These are phyloP conservation scores for Microplitis deprimator DNA, from an alignment of 2,888 invertebrate species.

Conservation along the genomic window DNA sequence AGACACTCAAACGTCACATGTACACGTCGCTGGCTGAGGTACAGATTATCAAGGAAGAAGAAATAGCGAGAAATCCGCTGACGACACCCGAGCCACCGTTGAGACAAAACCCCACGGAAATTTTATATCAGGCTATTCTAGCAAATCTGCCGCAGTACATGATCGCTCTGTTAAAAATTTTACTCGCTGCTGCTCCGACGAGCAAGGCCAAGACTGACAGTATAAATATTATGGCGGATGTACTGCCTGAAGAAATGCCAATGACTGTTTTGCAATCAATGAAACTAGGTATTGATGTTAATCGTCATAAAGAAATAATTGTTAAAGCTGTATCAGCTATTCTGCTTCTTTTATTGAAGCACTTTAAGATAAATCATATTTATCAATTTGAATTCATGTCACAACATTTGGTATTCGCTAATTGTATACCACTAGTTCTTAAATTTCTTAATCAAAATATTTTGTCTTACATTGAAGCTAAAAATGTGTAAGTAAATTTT, in stretches of 20 bases:
- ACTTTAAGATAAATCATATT: constrained; percentile 97
- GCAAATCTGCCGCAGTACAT: constrained; percentile 98
- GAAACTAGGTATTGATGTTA: constrained; percentile 96
- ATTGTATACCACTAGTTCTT: constrained; percentile 97
- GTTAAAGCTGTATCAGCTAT: constrained; percentile 96
- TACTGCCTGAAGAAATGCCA: constrained; percentile 97
- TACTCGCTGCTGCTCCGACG: constrained; percentile 98
- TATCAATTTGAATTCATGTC: constrained; percentile 99
- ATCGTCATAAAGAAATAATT: constrained; percentile 98
- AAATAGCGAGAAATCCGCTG: constrained; percentile 91
- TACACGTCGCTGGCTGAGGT: constrained; percentile 94
- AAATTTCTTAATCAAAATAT: constrained; percentile 99
- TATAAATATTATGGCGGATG: constrained; percentile 98
- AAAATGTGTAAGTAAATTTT: constrained; percentile 79
- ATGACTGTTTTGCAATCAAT: constrained; percentile 95
- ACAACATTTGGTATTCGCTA: constrained; percentile 98
- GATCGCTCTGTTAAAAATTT: constrained; percentile 96
- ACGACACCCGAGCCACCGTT: constrained; percentile 87
- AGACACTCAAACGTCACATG: constrained; percentile 90
- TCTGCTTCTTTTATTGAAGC: constrained; percentile 91
- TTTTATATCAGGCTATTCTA: constrained; percentile 93
- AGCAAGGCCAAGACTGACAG: constrained; percentile 98
- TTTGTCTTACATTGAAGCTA: constrained; percentile 93
- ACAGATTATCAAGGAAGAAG: constrained; percentile 92
- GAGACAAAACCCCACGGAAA: constrained; percentile 87